Percentiles rank a stretch among this genome's conserved stretches.
Evolutionary conservation across 2,113 vertebrate genomes (phyloP).

Genomic region (Cairina moschata): DNA sequence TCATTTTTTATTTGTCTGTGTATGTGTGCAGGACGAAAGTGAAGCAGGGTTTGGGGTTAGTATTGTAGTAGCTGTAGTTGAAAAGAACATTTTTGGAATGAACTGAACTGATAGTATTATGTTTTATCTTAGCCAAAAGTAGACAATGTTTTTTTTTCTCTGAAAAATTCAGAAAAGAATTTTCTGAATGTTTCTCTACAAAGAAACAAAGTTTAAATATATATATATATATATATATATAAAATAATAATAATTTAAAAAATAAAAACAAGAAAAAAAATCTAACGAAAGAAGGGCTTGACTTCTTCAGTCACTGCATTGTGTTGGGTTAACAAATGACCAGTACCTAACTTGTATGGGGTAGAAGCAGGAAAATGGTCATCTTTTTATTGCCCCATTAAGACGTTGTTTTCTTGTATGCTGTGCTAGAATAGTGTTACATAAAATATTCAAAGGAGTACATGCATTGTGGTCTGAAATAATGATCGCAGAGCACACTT

Average conservation of each 20-base stretch:
- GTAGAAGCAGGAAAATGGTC: not conserved
- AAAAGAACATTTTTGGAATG: conserved; percentile 8
- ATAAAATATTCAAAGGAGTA: not conserved
- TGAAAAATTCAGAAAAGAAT: too few species aligned
- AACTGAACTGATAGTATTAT: not conserved
- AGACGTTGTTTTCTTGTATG: not conserved
- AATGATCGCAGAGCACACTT: not conserved
- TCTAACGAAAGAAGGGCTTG: not conserved
- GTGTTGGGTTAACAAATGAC: not conserved
- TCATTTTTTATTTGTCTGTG: not conserved
- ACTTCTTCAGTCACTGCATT: not conserved
- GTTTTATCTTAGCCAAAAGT: conserved; percentile 26
- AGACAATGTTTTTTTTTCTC: conserved; percentile 22
- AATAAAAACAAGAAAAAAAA: not conserved
- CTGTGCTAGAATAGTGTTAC: not conserved
- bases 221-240: too few species aligned
- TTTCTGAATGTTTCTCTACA: too few species aligned
- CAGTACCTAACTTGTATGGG: not conserved
- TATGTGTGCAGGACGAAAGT: not conserved
- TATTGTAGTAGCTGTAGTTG: not conserved
- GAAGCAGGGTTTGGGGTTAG: not conserved
- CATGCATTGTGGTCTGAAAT: not conserved
- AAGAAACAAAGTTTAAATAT: not conserved
- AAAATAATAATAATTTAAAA: not conserved
- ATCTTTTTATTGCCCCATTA: not conserved